A percentile compares a stretch with the other conserved stretches of the same genome.
Evolutionary conservation across 2,888 invertebrate species (phyloP).

Genomic region (Andrena haemorrhoa): DNA sequence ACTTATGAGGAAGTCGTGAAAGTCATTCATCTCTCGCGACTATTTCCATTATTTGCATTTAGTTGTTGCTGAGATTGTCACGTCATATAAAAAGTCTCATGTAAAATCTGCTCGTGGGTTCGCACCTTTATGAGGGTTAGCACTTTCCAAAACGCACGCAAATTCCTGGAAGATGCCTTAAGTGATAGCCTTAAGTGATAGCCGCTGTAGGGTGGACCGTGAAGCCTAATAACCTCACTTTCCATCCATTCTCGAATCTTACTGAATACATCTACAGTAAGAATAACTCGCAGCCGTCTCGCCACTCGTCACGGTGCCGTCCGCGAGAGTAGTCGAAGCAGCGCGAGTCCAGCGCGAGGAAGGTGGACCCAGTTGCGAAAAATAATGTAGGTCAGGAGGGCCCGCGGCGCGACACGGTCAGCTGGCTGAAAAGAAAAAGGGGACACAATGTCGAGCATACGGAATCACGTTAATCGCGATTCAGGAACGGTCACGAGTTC

Average conservation of each 20-base stretch:
- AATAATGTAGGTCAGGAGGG: conserved; percentile 52
- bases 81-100: no score
- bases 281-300: no score
- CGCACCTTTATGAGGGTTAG: neutral
- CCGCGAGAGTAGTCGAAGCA: no score
- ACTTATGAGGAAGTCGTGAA: no score
- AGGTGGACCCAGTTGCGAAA: conserved; percentile 40
- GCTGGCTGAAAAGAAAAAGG: conserved; percentile 24
- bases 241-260: no score
- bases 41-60: no score
- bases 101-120: no score
- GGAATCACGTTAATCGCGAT: conserved; percentile 52
- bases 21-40: no score
- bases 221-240: neutral
- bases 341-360: no score
- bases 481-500: conserved; percentile 40
- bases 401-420: conserved; percentile 28
- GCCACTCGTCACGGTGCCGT: no score
- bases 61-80: no score
- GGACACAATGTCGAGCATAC: conserved; percentile 53
- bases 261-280: no score
- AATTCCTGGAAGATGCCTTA: neutral
- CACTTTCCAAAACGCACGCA: neutral
- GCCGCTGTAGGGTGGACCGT: neutral
- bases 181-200: neutral